Percentiles rank a stretch among this genome's conserved stretches.
These are phyloP conservation scores for Lepetodrilus schrolli DNA, from an alignment of 2,888 invertebrate genomes.

Conservation along the genomic window DNA sequence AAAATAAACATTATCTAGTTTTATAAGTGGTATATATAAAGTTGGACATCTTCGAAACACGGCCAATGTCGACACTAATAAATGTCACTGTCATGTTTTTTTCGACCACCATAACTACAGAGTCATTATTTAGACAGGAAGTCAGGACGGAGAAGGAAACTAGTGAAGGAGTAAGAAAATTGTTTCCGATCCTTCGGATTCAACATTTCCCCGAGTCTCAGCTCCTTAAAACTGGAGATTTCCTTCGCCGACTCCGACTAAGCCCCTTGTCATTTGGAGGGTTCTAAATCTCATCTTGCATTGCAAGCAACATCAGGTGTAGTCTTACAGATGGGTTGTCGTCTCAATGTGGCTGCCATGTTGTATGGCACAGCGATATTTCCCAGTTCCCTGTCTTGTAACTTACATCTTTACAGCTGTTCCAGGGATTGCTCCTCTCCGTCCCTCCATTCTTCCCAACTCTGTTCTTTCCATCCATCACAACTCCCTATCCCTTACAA, in stretches of 20 bases:
- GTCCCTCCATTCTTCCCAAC: too few relatives aligned
- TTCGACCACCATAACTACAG: background rate
- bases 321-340: too few relatives aligned
- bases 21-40: background rate
- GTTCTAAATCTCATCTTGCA: background rate
- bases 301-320: too few relatives aligned
- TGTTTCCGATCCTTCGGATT: constrained; percentile 21
- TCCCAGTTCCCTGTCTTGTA: too few relatives aligned
- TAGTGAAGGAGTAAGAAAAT: constrained; percentile 16
- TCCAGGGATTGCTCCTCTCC: too few relatives aligned
- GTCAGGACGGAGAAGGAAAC: constrained; percentile 1
- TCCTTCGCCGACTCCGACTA: constrained; percentile 16
- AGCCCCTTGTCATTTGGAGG: constrained; percentile 9
- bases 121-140: constrained; percentile 14
- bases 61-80: background rate
- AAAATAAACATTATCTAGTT: background rate
- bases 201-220: constrained; percentile 10
- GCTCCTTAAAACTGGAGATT: constrained; percentile 27
- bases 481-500: too few relatives aligned
- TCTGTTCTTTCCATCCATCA: too few relatives aligned
- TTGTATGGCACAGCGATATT: too few relatives aligned
- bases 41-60: background rate
- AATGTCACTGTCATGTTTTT: constrained; percentile 15
- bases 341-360: too few relatives aligned
- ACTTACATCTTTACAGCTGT: too few relatives aligned